Conservation (phyloP, 2,113 vertebrate genomes). For the Henicopernis longicauda region DNA sequence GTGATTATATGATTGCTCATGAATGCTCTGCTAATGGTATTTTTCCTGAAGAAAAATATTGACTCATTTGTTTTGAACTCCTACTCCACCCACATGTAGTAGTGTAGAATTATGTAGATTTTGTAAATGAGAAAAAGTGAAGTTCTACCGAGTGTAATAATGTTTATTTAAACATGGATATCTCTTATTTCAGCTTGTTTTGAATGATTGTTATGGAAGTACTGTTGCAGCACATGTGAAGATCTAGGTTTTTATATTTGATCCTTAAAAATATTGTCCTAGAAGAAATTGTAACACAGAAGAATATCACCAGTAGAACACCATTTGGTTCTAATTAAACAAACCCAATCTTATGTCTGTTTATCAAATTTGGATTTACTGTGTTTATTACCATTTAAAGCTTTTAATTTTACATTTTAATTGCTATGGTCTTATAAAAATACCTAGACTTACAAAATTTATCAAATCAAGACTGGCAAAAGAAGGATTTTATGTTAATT, state of each 20-base stretch:
- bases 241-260: neutral
- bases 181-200: neutral
- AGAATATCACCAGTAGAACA: neutral
- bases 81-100: constrained; percentile 57
- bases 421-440: neutral
- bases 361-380: neutral
- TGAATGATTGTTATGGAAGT: neutral
- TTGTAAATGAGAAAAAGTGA: constrained; percentile 58
- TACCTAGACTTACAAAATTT: neutral
- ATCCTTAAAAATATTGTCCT: neutral
- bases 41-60: constrained; percentile 65
- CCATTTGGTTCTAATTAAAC: neutral
- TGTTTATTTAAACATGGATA: neutral
- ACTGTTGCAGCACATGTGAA: neutral
- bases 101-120: constrained; percentile 63
- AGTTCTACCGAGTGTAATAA: constrained; percentile 32
- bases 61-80: constrained; percentile 68
- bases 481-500: neutral
- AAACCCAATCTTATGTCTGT: neutral
- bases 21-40: constrained; percentile 61
- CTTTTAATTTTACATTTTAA: neutral
- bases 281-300: neutral
- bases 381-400: neutral
- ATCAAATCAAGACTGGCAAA: neutral
- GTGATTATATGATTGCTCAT: constrained; percentile 64